phyloP scores from a whole-genome alignment of 2,888 invertebrate species.

The Dimorphilus gyrociliatus region DNA sequence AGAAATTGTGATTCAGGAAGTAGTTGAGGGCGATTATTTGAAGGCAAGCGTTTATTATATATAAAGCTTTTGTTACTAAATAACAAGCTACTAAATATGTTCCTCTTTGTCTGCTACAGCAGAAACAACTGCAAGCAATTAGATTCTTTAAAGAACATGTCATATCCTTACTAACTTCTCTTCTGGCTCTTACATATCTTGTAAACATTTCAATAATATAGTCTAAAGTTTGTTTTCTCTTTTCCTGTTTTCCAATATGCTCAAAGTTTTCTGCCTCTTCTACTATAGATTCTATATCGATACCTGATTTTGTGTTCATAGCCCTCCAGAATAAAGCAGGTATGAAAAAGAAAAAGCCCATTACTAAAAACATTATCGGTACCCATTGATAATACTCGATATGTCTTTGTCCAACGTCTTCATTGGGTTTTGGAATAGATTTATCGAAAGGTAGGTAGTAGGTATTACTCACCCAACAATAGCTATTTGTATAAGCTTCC shows the following conservation, averaged over 20 bases:
- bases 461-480: slow-evolving; percentile 41
- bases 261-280: too few species aligned
- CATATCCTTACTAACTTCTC: too few species aligned
- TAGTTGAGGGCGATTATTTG: slow-evolving; percentile 39
- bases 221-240: too few species aligned
- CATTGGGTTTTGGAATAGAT: slow-evolving; percentile 31
- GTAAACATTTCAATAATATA: too few species aligned
- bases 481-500: slow-evolving; percentile 41
- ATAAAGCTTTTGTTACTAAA: slow-evolving; percentile 35
- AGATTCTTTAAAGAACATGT: too few species aligned
- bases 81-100: slow-evolving; percentile 38
- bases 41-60: slow-evolving; percentile 35
- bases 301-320: too few species aligned
- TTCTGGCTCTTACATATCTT: too few species aligned
- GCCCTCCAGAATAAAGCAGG: slow-evolving; percentile 40
- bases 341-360: slow-evolving; percentile 39
- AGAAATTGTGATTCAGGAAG: slow-evolving; percentile 35
- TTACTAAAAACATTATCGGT: slow-evolving; percentile 38
- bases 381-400: slow-evolving; percentile 38
- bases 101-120: slow-evolving; percentile 32
- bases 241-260: too few species aligned
- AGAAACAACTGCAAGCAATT: too few species aligned
- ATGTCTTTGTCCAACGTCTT: slow-evolving; percentile 31
- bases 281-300: too few species aligned
- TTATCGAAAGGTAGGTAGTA: slow-evolving; percentile 39